phyloP scores from a whole-genome alignment of 2,888 invertebrate genomes.

The Heliconius aoede region DNA sequence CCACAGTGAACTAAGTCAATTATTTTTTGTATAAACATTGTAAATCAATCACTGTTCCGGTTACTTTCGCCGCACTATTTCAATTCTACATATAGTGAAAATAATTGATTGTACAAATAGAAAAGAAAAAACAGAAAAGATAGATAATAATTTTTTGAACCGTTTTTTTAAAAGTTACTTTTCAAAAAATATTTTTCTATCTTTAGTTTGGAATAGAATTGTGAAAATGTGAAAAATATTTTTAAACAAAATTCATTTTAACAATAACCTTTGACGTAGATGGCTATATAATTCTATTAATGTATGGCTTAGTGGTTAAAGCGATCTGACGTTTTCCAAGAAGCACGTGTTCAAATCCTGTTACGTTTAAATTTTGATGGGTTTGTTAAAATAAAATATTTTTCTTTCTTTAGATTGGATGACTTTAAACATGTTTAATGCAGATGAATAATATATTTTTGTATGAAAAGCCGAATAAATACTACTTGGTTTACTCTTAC shows the following conservation, averaged over 20 bases:
- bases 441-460: too few species aligned
- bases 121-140: neutral
- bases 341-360: neutral
- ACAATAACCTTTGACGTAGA: neutral
- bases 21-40: constrained; percentile 37
- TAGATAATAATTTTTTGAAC: neutral
- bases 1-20: constrained; percentile 33
- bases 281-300: too few species aligned
- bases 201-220: neutral
- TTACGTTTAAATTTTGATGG: neutral
- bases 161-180: neutral
- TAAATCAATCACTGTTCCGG: constrained; percentile 17
- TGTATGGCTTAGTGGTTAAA: neutral
- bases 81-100: constrained; percentile 4
- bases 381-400: neutral
- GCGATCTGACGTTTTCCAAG: neutral
- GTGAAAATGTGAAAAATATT: neutral
- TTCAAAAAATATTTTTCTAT: neutral
- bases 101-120: constrained; percentile 17
- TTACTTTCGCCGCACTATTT: constrained; percentile 21
- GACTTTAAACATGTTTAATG: too few species aligned
- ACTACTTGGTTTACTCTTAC: neutral
- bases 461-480: neutral
- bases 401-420: neutral
- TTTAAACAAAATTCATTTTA: too few species aligned